Conservation (phyloP, 1,140 invertebrate genomes). For the Coptotermes formosanus region DNA sequence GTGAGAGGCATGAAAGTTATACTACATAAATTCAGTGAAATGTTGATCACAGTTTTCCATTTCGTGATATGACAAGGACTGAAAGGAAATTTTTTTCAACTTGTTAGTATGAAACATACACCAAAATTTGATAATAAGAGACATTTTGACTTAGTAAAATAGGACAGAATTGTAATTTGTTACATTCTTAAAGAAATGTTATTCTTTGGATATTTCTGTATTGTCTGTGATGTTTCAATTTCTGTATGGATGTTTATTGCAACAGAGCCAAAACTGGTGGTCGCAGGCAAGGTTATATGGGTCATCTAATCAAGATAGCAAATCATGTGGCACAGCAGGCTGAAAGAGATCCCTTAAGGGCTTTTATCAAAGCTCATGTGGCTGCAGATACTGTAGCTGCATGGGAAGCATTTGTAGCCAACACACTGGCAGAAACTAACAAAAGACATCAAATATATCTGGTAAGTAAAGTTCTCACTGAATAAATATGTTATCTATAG, state of each 20-base stretch:
- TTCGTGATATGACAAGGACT: no score
- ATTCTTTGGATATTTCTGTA: no score
- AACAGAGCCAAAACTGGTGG: conserved; percentile 49
- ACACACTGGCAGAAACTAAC: conserved; percentile 59
- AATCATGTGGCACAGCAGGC: conserved; percentile 59
- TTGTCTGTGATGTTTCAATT: neutral
- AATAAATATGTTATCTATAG: no score
- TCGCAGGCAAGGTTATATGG: conserved; percentile 69
- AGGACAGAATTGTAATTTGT: no score
- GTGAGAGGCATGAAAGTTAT: no score
- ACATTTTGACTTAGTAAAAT: no score
- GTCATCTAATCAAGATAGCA: conserved; percentile 71
- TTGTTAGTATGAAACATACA: no score
- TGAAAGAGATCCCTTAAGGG: conserved; percentile 46
- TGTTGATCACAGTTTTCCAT: no score
- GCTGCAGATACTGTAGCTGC: conserved; percentile 53
- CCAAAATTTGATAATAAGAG: no score
- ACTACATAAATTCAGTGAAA: no score
- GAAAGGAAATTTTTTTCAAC: no score
- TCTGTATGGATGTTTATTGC: conserved; percentile 36
- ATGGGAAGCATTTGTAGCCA: conserved; percentile 61
- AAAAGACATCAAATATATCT: conserved; percentile 57
- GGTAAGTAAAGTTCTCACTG: conserved; percentile 43
- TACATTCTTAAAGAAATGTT: no score
- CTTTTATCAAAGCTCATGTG: conserved; percentile 56